Conservation (phyloP, 1,140 invertebrate species). For the Nymphalis io region DNA sequence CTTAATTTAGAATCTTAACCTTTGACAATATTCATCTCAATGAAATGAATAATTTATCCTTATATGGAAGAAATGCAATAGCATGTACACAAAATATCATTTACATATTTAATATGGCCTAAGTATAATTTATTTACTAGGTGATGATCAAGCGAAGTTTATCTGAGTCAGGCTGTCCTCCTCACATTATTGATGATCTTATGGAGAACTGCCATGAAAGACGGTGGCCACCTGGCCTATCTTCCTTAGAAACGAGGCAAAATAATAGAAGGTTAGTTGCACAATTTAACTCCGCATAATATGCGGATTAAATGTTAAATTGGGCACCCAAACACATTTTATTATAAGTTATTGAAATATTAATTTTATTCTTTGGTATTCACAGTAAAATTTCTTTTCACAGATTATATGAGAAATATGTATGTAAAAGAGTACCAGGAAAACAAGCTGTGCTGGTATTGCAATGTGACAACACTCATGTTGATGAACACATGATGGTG, state of each 20-base stretch:
- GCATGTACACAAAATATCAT: not conserved
- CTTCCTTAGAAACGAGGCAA: slow-evolving; percentile 95
- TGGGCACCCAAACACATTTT: too few species aligned
- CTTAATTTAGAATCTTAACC: too few species aligned
- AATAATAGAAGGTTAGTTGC: slow-evolving; percentile 88
- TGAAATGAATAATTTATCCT: too few species aligned
- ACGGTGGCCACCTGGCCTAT: slow-evolving; percentile 95
- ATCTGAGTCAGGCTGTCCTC: slow-evolving; percentile 95
- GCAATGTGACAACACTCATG: slow-evolving; percentile 96
- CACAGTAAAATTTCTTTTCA: slow-evolving; percentile 23
- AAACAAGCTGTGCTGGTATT: slow-evolving; percentile 97
- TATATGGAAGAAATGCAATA: too few species aligned
- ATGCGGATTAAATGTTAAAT: too few species aligned
- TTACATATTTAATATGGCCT: not conserved
- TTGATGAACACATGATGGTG: slow-evolving; percentile 97
- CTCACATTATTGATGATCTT: slow-evolving; percentile 94
- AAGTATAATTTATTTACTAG: slow-evolving; percentile 75
- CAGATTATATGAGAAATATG: slow-evolving; percentile 93
- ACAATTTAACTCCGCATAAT: not conserved
- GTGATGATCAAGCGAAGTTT: slow-evolving; percentile 95
- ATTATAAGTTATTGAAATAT: too few species aligned
- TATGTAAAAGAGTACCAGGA: slow-evolving; percentile 95
- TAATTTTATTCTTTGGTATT: not conserved
- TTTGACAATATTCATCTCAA: too few species aligned
- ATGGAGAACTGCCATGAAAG: slow-evolving; percentile 99